phyloP scores from a whole-genome alignment of 2,797 vertebrate species.

The Petrocephalus schoutedeni region DNA sequence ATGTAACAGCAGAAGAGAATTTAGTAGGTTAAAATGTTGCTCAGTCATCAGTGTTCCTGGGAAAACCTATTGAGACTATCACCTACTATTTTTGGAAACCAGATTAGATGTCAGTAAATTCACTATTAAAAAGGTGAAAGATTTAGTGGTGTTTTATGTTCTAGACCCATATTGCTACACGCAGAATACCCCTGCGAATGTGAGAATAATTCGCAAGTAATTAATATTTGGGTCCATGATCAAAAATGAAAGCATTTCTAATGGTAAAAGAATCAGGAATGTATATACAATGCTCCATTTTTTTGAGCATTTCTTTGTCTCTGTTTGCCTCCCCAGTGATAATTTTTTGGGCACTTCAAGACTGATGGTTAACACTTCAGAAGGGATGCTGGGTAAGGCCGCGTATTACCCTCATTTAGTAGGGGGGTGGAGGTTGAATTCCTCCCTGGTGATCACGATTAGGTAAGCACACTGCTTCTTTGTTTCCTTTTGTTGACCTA shows the following conservation, averaged over 20 bases:
- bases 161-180: neutral
- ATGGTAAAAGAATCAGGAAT: neutral
- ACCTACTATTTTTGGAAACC: neutral
- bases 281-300: neutral
- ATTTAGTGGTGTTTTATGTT: neutral
- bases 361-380: constrained; percentile 70
- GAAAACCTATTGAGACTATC: neutral
- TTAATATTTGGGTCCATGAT: too few relatives aligned
- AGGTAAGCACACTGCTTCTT: constrained; percentile 56
- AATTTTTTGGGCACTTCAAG: constrained; percentile 67
- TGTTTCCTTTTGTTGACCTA: neutral
- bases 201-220: too few relatives aligned
- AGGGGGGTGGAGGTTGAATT: constrained; percentile 74
- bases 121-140: neutral
- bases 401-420: constrained; percentile 60
- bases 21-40: too few relatives aligned
- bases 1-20: too few relatives aligned
- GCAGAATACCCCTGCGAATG: neutral
- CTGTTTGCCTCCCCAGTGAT: constrained; percentile 58
- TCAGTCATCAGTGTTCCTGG: too few relatives aligned
- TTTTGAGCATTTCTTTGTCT: neutral
- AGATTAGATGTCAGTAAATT: neutral
- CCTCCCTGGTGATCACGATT: constrained; percentile 74
- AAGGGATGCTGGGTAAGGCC: constrained; percentile 61
- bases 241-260: neutral